phyloP scores from a whole-genome alignment of 2,113 vertebrate species.

The Trichomycterus rosablanca region DNA sequence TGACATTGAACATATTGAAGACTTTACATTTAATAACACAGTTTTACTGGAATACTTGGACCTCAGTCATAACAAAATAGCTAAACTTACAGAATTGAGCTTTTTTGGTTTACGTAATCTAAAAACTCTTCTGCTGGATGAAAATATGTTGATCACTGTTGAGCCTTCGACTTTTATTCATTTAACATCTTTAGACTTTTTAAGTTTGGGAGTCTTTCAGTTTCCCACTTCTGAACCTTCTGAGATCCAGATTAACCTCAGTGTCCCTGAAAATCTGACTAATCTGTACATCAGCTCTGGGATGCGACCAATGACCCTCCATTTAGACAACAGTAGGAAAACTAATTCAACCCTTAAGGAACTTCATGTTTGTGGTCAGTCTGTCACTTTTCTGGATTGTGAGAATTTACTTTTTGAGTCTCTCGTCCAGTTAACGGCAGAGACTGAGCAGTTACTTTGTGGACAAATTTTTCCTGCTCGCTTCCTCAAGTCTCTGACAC shows the following conservation, averaged over 20 bases:
- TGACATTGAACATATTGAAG: slow-evolving; percentile 5
- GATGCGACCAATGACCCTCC: slow-evolving; percentile 13
- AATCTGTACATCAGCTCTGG: slow-evolving; percentile 20
- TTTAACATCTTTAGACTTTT: slow-evolving; percentile 3
- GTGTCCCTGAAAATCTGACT: slow-evolving; percentile 14
- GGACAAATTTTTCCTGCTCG: neutral
- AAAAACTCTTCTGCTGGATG: neutral
- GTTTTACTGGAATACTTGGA: neutral
- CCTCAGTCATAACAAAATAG: slow-evolving; percentile 12
- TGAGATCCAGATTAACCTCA: slow-evolving; percentile 16
- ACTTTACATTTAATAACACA: slow-evolving; percentile 23
- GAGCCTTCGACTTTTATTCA: slow-evolving; percentile 7
- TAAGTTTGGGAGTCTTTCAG: slow-evolving; percentile 8
- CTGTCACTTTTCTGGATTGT: slow-evolving; percentile 27
- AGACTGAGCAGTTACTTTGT: slow-evolving; percentile 20
- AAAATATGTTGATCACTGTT: neutral
- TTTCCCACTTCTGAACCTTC: neutral
- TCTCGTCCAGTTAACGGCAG: slow-evolving; percentile 6
- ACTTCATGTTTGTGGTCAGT: slow-evolving; percentile 11
- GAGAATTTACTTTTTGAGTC: slow-evolving; percentile 18
- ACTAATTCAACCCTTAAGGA: neutral
- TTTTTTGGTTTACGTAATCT: slow-evolving; percentile 23
- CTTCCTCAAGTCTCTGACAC: slow-evolving; percentile 9
- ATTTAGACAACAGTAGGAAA: slow-evolving; percentile 1
- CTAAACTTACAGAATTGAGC: neutral